A percentile compares a stretch with the other conserved stretches of the same genome.
phyloP scores from a whole-genome alignment of 35 echinoderm and acorn worm species.

The Hemicentrotus pulcherrimus region DNA sequence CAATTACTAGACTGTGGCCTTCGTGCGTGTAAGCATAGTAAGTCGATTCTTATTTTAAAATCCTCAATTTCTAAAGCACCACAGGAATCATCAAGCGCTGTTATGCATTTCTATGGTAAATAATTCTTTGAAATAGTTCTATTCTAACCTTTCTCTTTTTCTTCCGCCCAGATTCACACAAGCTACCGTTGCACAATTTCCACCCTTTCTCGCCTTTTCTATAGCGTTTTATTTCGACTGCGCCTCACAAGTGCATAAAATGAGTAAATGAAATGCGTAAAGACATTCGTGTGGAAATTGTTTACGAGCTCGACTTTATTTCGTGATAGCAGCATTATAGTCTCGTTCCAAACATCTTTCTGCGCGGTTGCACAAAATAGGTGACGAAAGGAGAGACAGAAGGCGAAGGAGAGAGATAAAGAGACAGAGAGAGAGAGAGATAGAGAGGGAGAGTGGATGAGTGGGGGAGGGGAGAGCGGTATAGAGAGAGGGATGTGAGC shows the following conservation, averaged over 20 bases:
- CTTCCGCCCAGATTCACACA: background rate
- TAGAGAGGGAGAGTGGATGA: too few species aligned
- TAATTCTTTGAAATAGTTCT: background rate
- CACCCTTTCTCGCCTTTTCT: background rate
- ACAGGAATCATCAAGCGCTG: background rate
- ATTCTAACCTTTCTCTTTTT: background rate
- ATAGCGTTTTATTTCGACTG: background rate
- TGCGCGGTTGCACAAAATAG: conserved; percentile 24
- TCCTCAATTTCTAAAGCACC: background rate
- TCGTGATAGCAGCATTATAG: background rate
- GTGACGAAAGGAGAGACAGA: background rate
- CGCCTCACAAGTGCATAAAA: background rate
- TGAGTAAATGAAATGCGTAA: conserved; percentile 22
- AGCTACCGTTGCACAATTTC: background rate
- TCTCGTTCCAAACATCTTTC: conserved; percentile 23
- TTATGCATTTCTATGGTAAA: background rate
- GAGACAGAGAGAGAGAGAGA: background rate
- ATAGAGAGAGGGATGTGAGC: background rate
- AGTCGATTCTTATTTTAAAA: background rate
- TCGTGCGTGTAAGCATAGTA: background rate
- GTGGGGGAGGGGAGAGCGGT: background rate
- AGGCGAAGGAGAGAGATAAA: background rate
- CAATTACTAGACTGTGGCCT: background rate
- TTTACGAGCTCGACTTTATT: conserved; percentile 32
- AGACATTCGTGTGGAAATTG: conserved; percentile 39